phyloP scores from a whole-genome alignment of 2,888 invertebrate species.

The Trachelus iudaicus region DNA sequence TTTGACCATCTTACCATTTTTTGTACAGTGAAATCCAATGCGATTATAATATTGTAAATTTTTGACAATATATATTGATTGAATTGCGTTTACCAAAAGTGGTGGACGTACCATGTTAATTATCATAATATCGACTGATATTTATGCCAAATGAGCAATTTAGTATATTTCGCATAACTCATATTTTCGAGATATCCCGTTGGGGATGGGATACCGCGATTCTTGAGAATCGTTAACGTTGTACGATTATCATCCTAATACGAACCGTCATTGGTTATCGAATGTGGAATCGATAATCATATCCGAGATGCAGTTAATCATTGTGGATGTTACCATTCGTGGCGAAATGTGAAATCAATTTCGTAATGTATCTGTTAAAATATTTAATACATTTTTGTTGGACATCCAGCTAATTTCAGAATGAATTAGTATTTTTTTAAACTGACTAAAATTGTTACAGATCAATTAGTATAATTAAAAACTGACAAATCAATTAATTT shows the following conservation, averaged over 20 bases:
- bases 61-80: not conserved
- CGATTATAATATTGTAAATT: not conserved
- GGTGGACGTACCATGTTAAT: not conserved
- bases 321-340: not conserved
- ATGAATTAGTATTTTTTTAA: not conserved
- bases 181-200: not conserved
- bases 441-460: not conserved
- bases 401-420: not conserved
- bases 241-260: not conserved
- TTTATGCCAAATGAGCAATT: not conserved
- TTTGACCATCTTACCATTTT: not conserved
- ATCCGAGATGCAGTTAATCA: not conserved
- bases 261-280: not conserved
- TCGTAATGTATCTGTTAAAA: not conserved
- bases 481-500: not conserved
- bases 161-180: not conserved
- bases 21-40: not conserved
- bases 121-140: not conserved
- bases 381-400: not conserved
- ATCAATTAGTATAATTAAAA: not conserved
- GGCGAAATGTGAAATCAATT: not conserved
- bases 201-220: not conserved
- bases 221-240: too few species aligned
- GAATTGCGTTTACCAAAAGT: not conserved
- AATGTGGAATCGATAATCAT: not conserved